Percentiles rank a stretch among this genome's conserved stretches.
Conservation (phyloP, 2,113 vertebrate species). For the Gnathonemus longibarbis region DNA sequence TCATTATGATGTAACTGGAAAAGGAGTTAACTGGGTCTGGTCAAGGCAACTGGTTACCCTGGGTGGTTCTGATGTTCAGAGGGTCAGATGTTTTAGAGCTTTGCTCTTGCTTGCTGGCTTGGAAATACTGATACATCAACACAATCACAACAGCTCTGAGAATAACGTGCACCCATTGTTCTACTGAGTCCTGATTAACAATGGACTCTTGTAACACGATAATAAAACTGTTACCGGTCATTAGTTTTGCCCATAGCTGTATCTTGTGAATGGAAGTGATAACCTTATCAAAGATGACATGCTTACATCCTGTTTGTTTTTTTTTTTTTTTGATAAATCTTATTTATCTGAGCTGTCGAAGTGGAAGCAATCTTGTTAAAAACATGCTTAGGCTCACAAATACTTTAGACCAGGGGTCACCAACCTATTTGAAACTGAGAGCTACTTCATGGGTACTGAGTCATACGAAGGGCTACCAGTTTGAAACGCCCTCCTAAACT, state of each 20-base stretch:
- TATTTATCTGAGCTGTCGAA: not conserved
- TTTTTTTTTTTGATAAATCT: not conserved
- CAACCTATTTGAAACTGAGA: no score
- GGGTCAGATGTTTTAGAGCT: not conserved
- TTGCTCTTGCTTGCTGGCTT: not conserved
- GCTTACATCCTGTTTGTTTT: not conserved
- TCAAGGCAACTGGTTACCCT: not conserved
- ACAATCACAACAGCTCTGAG: not conserved
- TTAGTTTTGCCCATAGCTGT: not conserved
- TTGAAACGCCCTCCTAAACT: no score
- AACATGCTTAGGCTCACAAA: not conserved
- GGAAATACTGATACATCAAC: not conserved
- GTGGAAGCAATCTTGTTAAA: not conserved
- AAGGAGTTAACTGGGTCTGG: not conserved
- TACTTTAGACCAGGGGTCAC: not conserved
- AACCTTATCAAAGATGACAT: slow-evolving; percentile 2
- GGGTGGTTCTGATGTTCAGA: not conserved
- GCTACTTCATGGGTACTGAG: no score
- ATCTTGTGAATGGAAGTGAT: not conserved
- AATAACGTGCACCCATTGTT: not conserved
- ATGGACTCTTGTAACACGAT: not conserved
- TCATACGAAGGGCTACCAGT: no score
- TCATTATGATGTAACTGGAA: not conserved
- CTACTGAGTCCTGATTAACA: not conserved
- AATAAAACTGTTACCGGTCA: not conserved